Evolutionary conservation across 2,113 vertebrate genomes (phyloP), one percentile per base, ranked within the genome.

Genomic region (Sturnus vulgaris): DNA sequence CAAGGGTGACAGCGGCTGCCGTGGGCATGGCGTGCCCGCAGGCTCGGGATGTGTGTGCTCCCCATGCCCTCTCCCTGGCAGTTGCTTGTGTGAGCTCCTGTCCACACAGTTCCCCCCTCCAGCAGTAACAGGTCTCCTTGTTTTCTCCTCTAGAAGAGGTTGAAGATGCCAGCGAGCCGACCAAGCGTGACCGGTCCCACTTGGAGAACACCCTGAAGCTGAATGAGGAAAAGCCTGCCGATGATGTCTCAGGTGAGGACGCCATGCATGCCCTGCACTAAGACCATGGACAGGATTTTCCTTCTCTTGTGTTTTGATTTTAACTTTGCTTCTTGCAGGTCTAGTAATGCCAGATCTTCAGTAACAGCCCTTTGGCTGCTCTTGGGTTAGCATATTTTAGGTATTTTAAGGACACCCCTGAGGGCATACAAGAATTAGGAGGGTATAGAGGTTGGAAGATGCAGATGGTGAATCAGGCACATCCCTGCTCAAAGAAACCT

Each of bases 151-250:
- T 97, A 99, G 99, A 99, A 96, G 98, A 99, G 68, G 95, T 93
- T 3, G 98, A 99, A 85, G 98, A 99, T 56, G 88, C 95, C 88
- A 97, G 95, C 47, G 98, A 98, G 81, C 94, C 97, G 4, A 96
- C 95, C 66, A 94, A 98, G 95, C 98, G 99, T 7, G 99, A 99
- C 97, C 98, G 98, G 91, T 98, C 98, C 96, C 99, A 99, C 97
- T 98, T 99, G 10, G 99, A 99, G 35, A 98, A 96, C 95, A 99
- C 99, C 7, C 97, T 99, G 89, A 98, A 99, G 78, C 98, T 99
- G 83, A 98, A 98, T 2, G 97, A 99, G 59, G 99, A 99, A 28
- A 99, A 99, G 47, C 99, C 98, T 15, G 86, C 98, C 0, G 98
- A 98, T 24, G 99, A 99, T 83, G 99, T 98, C 97, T 98, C 99